These are phyloP conservation scores for Sander lucioperca DNA, from an alignment of 2,113 vertebrate genomes.

Conservation along the genomic window DNA sequence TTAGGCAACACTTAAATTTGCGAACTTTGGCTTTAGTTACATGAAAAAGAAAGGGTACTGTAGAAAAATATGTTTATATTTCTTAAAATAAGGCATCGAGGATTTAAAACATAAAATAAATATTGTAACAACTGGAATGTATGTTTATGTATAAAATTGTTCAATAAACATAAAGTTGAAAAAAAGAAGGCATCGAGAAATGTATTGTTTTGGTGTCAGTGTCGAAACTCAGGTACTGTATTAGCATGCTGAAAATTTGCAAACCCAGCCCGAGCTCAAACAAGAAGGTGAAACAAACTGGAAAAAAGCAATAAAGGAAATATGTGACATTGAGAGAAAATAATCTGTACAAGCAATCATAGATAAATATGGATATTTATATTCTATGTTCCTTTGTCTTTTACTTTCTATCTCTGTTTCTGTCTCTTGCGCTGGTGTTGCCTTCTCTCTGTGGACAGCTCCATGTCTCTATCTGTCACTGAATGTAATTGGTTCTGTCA, in stretches of 20 bases:
- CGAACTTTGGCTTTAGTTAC: background rate
- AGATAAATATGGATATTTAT: slow-evolving; percentile 29
- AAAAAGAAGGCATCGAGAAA: background rate
- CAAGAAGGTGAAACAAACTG: background rate
- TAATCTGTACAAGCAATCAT: slow-evolving; percentile 8
- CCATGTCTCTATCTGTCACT: slow-evolving; percentile 77
- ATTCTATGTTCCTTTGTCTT: slow-evolving; percentile 55
- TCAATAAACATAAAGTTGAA: too few relatives aligned
- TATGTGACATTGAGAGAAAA: background rate
- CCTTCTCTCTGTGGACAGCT: slow-evolving; percentile 64
- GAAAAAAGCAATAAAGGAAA: background rate
- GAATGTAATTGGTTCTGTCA: slow-evolving; percentile 85
- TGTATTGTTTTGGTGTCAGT: background rate
- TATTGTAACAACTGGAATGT: too few relatives aligned
- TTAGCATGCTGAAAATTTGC: background rate
- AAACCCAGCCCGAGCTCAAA: background rate
- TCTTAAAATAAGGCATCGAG: background rate
- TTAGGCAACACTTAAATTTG: background rate
- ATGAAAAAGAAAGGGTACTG: background rate
- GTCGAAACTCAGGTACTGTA: background rate
- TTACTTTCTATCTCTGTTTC: slow-evolving; percentile 45
- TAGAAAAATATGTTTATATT: background rate
- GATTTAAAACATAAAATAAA: too few relatives aligned
- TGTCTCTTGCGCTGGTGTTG: slow-evolving; percentile 22
- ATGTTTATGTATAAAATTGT: too few relatives aligned